Conservation (phyloP, 2,888 invertebrate genomes). For the Cataglyphis cursor region DNA sequence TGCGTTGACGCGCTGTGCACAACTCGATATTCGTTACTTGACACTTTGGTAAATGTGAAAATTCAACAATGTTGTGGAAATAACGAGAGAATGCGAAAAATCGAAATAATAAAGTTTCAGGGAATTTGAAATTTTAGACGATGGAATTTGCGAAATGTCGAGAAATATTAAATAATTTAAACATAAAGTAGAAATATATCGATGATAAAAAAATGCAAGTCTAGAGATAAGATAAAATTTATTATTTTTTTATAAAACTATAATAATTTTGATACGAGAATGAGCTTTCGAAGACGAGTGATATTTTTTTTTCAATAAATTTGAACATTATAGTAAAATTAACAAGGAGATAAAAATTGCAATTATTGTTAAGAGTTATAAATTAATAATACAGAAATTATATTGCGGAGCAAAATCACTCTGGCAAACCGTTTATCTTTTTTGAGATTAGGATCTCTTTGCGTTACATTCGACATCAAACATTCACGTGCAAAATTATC, state of each 20-base stretch:
- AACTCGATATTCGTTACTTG: constrained; percentile 33
- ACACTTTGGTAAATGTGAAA: constrained; percentile 3
- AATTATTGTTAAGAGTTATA: neutral
- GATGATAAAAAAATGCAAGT: neutral
- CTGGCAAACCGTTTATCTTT: neutral
- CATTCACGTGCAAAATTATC: neutral
- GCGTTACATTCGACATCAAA: neutral
- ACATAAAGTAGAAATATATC: neutral
- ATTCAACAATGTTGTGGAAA: neutral
- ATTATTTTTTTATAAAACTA: neutral
- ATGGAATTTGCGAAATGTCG: neutral
- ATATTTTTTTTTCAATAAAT: constrained; percentile 23
- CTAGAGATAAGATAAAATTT: neutral
- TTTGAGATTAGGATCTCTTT: neutral
- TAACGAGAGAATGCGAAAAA: constrained; percentile 5
- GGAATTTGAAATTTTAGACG: neutral
- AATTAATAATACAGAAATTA: neutral
- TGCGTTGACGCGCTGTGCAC: constrained; percentile 14
- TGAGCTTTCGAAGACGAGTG: neutral
- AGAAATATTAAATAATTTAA: neutral
- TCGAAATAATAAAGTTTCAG: neutral
- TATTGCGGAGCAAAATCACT: neutral
- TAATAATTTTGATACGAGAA: constrained; percentile 12
- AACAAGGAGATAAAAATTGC: neutral
- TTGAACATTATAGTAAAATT: neutral